Evolutionary conservation across 2,888 invertebrate genomes (phyloP), one percentile per base, ranked within the genome.

Genomic region (Zootermopsis nevadensis): DNA sequence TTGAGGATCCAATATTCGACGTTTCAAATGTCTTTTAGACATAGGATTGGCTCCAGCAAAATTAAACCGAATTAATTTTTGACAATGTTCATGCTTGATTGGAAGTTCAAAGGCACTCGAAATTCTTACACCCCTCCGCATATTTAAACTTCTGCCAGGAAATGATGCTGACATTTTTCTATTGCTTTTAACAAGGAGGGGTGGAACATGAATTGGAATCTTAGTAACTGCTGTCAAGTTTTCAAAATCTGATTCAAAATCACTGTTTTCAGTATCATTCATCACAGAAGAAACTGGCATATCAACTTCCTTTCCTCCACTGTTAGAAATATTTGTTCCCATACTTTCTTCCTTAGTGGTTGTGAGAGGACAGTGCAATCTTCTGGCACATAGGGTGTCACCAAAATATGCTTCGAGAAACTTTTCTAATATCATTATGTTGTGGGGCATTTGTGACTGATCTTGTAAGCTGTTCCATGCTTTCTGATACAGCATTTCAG

Each of bases 31-130:
- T 8, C 35, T 31, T 24, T 42, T n/a, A 6, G 82, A 33, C 31
- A 82, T 55, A 12, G 84, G 84, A 27, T 82, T 82, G 30, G 81
- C 79, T 15, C 84, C 84, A 27, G 84, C 84, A 82, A 84, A 84
- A 48, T 77, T 72, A 31, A 84, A 80, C 42, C 74, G 74, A 66
- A 84, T 84, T 15, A 31, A 66, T 22, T 42, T 67, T 6, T 19
- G 42, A 24, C 27, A 60, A 4, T 42, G 38, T n/a, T 67, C 30
- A 30, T 12, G 24, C 35, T 55, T 60, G 1, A 55, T 24, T 10
- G 79, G 72, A 30, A 80, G 0, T 24, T 82, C 82, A 69, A 82
- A 82, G 30, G 77, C 69, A 69, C 48, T 69, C 66, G 77, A n/a
- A 33, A 79, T n/a, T 27, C 72, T 81, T 10, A 33, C 22, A 35